Base-by-base conservation (phyloP, 2,113 vertebrate genomes). In the Chrysemys picta region DNA sequence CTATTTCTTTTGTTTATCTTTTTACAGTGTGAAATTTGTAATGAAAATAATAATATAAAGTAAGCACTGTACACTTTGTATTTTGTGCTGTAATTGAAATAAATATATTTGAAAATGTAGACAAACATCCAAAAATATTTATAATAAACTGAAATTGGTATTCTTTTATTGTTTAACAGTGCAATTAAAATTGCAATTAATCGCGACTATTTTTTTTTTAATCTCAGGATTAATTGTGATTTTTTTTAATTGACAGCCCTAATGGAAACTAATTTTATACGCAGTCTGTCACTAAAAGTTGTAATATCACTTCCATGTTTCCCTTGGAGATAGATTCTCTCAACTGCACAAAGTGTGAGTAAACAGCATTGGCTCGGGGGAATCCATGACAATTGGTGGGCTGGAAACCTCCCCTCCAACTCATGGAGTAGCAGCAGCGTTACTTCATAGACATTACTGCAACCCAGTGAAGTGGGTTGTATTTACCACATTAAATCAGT, bases 381-480 rank as follows among this genome's bases (percentile, higher is more conserved):
- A 45, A 45, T 80, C 88, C 42, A 27, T 22, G 25, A 93, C 35
- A 22, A 80, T 21, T 90, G 13, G 54, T 78, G 49, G 80, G 8
- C 52, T 22, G 5, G 80, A 69, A 31, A 1, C 1, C 24, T 86
- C 42, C 84, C 27, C 10, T 83, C 11, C 1, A 38, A 53, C 79
- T n/a, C 49, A 35, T 6, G 4, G 6, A 38, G 38, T 69, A 65
- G 57, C 52, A 90, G 16, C 45, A 87, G 35, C 62, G 85, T 57
- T 87, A 62, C 0, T 0, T 81, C 22, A 82, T 4, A 47, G 9
- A 9, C 0, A 0, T 56, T 96, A 29, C 47, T 84, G 38, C 50
- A 89, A 75, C 75, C 82, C 80, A 0, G 0, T 59, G 91, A 89
- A 82, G 49, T 45, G 21, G 10, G 25, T 25, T 56, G 82, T 90